Base-by-base conservation (phyloP, 2,113 vertebrate species). In the rat (Rattus norvegicus) region DNA sequence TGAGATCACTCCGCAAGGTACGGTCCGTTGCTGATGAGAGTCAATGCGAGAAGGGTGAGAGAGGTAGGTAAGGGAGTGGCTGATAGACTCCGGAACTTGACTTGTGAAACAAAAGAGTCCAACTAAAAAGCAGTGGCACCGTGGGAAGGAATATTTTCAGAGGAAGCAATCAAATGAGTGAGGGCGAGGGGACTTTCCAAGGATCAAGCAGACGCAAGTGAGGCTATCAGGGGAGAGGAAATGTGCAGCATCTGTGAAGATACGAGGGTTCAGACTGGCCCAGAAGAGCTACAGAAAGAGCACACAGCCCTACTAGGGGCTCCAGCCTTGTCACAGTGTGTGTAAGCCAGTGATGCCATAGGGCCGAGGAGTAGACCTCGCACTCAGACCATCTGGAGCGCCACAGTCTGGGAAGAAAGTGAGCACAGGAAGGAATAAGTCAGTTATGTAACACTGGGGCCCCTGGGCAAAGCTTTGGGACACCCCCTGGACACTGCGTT, bases 131-230 rank as follows among this genome's bases (percentile, higher is more conserved):
- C 81, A 4, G 7, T 76, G 47, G 52, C 79, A 49, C 49, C 67
- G 9, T 90, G 72, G 77, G 85, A 94, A 94, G 91, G 16, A 77
- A 67, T 63, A 79, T 59, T 49, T 95, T 6, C 72, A 87, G 93
- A 97, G 96, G 96, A 98, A 97, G 92, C 84, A 52, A 39, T 94
- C 36, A 36, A 92, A 13, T 65, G 20, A 69, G 14, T 36, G 88
- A 47, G 49, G 72, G 36, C 75, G 7, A 75, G 73, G 92, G 92
- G 91, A 96, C 95, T 97, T 96, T 93, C 95, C 88, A 92, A 91
- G 85, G 33, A 76, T 28, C 0, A 12, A 90, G 39, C 88, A 17
- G 47, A 88, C 7, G 83, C 36, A 95, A 91, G 72, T 49, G 65
- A 94, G 79, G 43, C 2, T 0, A 26, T 16, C n/a, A 39, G 59